phyloP scores from a whole-genome alignment of 2,888 invertebrate genomes.

The Willowsia nigromaculata region DNA sequence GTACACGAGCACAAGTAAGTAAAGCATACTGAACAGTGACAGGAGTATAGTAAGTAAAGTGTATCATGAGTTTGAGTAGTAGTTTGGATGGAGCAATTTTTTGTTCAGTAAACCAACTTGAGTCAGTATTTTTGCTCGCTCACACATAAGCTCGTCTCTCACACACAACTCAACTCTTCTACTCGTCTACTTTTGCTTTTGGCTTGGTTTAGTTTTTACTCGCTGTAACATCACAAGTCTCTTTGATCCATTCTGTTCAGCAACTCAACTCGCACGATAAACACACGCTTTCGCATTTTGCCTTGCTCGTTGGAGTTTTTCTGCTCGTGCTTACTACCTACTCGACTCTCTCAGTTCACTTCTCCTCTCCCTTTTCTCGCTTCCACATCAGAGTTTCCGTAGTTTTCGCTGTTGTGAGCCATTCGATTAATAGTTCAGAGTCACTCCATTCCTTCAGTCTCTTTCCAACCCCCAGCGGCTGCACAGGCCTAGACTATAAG shows the following conservation, averaged over 20 bases:
- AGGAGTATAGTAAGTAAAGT: not conserved
- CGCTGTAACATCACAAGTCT: not conserved
- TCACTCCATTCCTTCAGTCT: conserved; percentile 73
- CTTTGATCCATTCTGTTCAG: not conserved
- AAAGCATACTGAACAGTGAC: not conserved
- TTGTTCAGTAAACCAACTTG: not conserved
- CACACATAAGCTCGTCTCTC: too few species aligned
- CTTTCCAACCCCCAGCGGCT: conserved; percentile 78
- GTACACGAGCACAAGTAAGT: not conserved
- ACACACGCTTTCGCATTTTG: not conserved
- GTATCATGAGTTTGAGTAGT: not conserved
- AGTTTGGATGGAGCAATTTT: not conserved
- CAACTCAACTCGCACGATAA: not conserved
- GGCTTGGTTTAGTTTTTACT: conserved; percentile 16
- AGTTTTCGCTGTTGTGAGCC: not conserved
- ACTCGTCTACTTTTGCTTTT: not conserved
- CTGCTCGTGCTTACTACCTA: conserved; percentile 21
- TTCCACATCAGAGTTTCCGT: not conserved
- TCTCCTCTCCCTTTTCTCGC: not conserved
- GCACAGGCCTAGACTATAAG: conserved; percentile 72
- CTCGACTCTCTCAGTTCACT: not conserved
- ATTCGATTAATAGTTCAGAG: conserved; percentile 58
- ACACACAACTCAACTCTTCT: not conserved
- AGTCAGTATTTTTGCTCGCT: not conserved
- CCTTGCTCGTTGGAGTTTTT: not conserved